Percentiles rank a stretch among this genome's conserved stretches.
These are phyloP conservation scores for Microtus montanus DNA, from an alignment of 2,113 vertebrate genomes.

Conservation along the genomic window DNA sequence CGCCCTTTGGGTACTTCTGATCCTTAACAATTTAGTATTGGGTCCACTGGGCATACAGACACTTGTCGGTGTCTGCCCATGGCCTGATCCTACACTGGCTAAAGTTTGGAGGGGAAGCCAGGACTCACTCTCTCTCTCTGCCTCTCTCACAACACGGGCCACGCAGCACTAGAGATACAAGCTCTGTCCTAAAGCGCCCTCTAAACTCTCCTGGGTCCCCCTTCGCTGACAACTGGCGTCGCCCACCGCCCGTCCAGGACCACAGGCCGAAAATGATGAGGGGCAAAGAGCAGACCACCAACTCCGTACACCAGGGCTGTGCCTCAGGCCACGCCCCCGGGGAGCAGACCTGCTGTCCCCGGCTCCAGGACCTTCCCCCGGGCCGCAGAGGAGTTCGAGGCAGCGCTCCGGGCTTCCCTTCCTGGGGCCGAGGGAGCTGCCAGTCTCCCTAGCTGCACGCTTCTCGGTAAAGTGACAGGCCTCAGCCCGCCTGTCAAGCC, in stretches of 20 bases:
- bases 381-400: neutral
- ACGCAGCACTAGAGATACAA: neutral
- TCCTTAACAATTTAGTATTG: neutral
- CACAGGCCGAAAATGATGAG: neutral
- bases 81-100: neutral
- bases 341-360: neutral
- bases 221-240: neutral
- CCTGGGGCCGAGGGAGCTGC: neutral
- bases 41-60: neutral
- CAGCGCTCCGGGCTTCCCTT: neutral
- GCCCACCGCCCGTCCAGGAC: neutral
- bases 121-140: neutral
- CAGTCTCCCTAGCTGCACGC: neutral
- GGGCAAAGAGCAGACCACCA: neutral
- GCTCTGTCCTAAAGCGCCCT: neutral
- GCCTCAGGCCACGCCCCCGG: neutral
- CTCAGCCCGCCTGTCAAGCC: neutral
- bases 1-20: neutral
- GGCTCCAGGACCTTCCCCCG: neutral
- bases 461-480: neutral
- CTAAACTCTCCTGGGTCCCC: neutral
- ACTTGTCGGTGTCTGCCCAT: neutral
- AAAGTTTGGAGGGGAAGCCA: neutral
- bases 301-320: neutral
- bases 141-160: neutral